Percentiles rank a stretch among this genome's conserved stretches.
These are phyloP conservation scores for Temnothorax longispinosus DNA, from an alignment of 1,140 invertebrate genomes.

Conservation along the genomic window DNA sequence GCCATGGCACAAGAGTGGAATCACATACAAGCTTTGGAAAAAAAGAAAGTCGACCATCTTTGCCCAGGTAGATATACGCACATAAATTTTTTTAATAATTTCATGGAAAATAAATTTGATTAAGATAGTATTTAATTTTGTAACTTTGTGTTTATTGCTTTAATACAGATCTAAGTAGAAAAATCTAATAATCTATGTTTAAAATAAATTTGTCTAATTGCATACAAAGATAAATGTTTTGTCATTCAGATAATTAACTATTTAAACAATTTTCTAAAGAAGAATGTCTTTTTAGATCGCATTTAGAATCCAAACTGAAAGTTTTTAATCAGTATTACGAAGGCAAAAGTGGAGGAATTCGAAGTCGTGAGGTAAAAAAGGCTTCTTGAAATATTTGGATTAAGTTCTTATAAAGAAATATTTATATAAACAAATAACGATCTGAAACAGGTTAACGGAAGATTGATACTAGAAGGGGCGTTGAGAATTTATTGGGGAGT, in stretches of 20 bases:
- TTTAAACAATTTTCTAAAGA: background rate
- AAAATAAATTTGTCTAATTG: background rate
- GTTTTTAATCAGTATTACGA: constrained; percentile 93
- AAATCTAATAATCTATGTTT: background rate
- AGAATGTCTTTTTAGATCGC: constrained; percentile 86
- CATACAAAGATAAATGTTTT: background rate
- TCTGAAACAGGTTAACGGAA: constrained; percentile 89
- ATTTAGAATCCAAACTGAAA: constrained; percentile 93
- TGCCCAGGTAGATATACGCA: constrained; percentile 78
- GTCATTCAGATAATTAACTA: background rate
- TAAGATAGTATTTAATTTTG: background rate
- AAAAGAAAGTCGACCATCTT: constrained; percentile 86
- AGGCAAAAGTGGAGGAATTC: constrained; percentile 91
- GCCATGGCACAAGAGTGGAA: constrained; percentile 94
- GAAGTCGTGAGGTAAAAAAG: constrained; percentile 88
- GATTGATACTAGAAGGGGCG: constrained; percentile 92
- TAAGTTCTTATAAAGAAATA: constrained; percentile 3
- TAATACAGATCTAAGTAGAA: background rate
- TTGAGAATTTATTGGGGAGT: constrained; percentile 95
- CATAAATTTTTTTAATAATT: too few species aligned
- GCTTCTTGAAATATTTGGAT: constrained; percentile 9
- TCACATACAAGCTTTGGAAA: constrained; percentile 94
- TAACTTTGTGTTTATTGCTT: background rate
- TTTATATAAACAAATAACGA: background rate
- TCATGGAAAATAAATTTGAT: background rate